A percentile compares a stretch with the other conserved stretches of the same genome.
Conservation (phyloP, 2,888 invertebrate species). For the Xanthorhoe designata region DNA sequence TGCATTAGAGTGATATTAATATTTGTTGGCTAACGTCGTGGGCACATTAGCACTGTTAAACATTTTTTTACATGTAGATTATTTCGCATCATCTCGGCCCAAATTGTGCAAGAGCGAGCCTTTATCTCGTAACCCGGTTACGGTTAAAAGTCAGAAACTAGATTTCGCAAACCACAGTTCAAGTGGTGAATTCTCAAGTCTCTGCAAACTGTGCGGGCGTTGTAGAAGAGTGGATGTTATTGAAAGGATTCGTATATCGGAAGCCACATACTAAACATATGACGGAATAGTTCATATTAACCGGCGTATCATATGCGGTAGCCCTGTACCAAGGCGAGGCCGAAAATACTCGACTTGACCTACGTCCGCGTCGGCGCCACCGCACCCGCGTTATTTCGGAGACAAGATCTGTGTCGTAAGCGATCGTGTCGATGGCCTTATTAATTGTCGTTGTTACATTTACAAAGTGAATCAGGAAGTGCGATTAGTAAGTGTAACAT, state of each 20-base stretch:
- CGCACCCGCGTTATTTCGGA: conserved; percentile 67
- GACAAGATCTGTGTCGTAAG: conserved; percentile 60
- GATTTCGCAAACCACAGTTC: conserved; percentile 23
- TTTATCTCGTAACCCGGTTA: conserved; percentile 18
- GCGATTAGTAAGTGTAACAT: not conserved
- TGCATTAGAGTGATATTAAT: conserved; percentile 20
- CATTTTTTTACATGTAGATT: conserved; percentile 25
- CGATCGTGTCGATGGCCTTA: conserved; percentile 63
- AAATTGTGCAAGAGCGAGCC: conserved; percentile 19
- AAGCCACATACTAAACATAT: conserved; percentile 51
- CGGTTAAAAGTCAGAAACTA: conserved; percentile 15
- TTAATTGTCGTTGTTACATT: conserved; percentile 42
- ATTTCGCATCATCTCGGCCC: conserved; percentile 23
- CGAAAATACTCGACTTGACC: conserved; percentile 82
- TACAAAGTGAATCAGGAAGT: conserved; percentile 26
- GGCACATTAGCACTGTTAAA: conserved; percentile 32
- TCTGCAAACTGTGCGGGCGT: conserved; percentile 3
- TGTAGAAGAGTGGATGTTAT: conserved; percentile 44
- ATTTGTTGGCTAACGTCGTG: conserved; percentile 31
- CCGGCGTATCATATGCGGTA: conserved; percentile 76
- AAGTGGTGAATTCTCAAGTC: conserved; percentile 20
- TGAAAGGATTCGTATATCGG: conserved; percentile 45
- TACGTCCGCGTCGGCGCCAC: conserved; percentile 73
- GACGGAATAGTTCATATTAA: conserved; percentile 82
- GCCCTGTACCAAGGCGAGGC: conserved; percentile 84